Evolutionary conservation across 2,113 vertebrate species (phyloP).

Genomic region (Hoplias malabaricus): DNA sequence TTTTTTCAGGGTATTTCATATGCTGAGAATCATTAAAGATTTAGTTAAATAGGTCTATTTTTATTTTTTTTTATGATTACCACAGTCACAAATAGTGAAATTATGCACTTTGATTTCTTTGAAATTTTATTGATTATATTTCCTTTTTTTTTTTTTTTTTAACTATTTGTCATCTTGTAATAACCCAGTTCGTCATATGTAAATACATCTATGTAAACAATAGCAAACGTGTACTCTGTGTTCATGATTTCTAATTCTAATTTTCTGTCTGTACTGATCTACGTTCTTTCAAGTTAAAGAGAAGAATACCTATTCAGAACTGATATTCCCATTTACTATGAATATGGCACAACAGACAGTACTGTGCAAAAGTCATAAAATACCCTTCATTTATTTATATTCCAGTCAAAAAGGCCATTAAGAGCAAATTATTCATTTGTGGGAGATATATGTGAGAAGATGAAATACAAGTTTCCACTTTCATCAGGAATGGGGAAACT

Average conservation of each 20-base stretch:
- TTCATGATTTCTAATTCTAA: not conserved
- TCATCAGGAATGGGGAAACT: too few species aligned
- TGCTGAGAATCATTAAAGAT: slow-evolving; percentile 39
- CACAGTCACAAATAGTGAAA: not conserved
- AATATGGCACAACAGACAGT: not conserved
- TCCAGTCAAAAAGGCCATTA: too few species aligned
- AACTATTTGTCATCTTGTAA: not conserved
- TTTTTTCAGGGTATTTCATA: slow-evolving; percentile 27
- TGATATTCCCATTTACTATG: not conserved
- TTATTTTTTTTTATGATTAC: not conserved
- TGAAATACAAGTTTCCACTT: too few species aligned
- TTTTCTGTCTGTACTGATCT: not conserved
- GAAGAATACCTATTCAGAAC: not conserved
- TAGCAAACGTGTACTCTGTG: not conserved
- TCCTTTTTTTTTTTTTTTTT: not conserved
- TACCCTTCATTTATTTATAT: not conserved
- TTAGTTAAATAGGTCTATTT: not conserved
- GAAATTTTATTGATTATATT: not conserved
- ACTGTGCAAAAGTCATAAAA: too few species aligned
- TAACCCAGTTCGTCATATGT: not conserved
- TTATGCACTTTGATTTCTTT: slow-evolving; percentile 7
- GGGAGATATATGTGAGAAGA: too few species aligned
- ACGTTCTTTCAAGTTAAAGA: not conserved
- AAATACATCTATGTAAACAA: not conserved
- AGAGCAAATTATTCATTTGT: too few species aligned